Base-by-base conservation (phyloP, 2,888 invertebrate genomes). In the Limenitis camilla region DNA sequence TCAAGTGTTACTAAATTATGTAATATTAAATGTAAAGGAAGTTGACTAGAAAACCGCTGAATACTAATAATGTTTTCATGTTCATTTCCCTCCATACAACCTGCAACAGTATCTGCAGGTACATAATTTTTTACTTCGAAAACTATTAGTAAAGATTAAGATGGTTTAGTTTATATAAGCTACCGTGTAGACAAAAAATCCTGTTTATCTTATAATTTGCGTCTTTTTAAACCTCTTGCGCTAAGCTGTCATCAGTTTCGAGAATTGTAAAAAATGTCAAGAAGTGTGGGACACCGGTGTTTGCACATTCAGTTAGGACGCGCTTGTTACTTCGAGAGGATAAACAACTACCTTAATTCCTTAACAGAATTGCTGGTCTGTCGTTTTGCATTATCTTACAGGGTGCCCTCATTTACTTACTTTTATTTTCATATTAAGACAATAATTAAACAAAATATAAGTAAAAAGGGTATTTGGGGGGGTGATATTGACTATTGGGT, bases 281-380 rank as follows among this genome's bases (percentile, higher is more conserved):
- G 68, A 63, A 69, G 67, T 69, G 72, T 65, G 62, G 69, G 69
- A 62, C 67, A 64, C 62, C 61, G 70, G 63, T 80, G 78, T 86
- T 81, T 86, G 73, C 68, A 50, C 59, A 62, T 62, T 58, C 72
- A 67, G 75, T 87, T 85, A 85, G 79, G 82, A 64, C 66, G 65
- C 68, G 67, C 77, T 77, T 74, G 84, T 76, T 80, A 82, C 71
- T 66, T 78, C 71, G 72, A 76, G 75, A 73, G 74, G 64, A 62
- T 59, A 62, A 65, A 66, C 62, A 66, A 62, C 72, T 59, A 62
- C 59, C 64, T 69, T 75, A 74, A 74, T 73, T 72, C 72, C 67
- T 64, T 69, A 71, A 75, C 76, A 71, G 70, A 68, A 71, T 72
- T 64, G 66, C 69, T 69, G 57, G 65, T 58, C 64, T 63, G 62